Evolutionary conservation across 2,888 invertebrate genomes (phyloP), one percentile per base, ranked within the genome.

Genomic region (Sicus ferrugineus): DNA sequence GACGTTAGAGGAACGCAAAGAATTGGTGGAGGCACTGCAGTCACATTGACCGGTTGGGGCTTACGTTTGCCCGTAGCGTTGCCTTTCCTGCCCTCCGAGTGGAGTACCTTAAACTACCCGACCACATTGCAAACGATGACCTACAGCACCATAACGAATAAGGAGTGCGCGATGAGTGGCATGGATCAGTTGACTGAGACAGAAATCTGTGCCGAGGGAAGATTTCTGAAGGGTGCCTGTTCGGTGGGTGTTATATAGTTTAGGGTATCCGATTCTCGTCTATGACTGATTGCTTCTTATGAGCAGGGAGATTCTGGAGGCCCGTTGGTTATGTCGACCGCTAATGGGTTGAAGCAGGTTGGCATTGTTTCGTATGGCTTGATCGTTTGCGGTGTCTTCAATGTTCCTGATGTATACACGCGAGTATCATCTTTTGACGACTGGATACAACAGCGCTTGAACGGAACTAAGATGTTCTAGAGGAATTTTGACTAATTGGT

Each of bases 221-320:
- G 71, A 30, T 66, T 77, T 2, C 73, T 79, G 1, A 73, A 78
- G 38, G 81, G 81, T 3, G 83, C 84, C 9, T 83, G 83, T 70
- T 80, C 81, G 72, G 84, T 83, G 68, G 78, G 72, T 14, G 21
- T 2, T 14, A n/a, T 34, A 66, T 69, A 50, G 54, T 70, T n/a
- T 26, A n/a, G n/a, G n/a, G 42, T 42, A 34, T 34, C 11, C 11
- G 11, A 6, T 9, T 11, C 11, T 38, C 11, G 38, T 9, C 38
- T 38, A 9, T 38, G 38, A 38, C 38, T 38, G 6, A 14, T 42
- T n/a, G 42, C 42, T 42, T 3, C 11, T 9, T n/a, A 30, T 23
- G 23, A 16, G n/a, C 21, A 84, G 85, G 84, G 85, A 2, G 85
- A 85, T 70, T 84, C 85, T 19, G 85, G 85, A 16, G 85, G 85